Percentiles rank a stretch among this genome's conserved stretches.
phyloP scores from a whole-genome alignment of 1,140 invertebrate genomes.

The Drosophila bocki region DNA sequence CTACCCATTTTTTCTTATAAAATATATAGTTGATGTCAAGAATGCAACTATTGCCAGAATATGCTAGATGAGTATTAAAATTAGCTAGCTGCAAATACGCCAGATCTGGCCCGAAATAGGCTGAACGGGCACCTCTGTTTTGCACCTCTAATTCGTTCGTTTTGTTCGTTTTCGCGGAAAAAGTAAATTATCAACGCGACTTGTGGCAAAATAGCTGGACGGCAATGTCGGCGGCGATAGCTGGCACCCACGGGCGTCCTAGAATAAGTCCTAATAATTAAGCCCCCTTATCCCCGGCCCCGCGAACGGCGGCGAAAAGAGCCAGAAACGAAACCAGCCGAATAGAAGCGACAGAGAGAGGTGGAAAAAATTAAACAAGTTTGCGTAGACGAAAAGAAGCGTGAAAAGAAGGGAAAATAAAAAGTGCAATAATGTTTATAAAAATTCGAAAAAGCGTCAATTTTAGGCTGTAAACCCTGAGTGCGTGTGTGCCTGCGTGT shows the following conservation, averaged over 20 bases:
- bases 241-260: conserved; percentile 26
- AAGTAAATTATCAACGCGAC: conserved; percentile 19
- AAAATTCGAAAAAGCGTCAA: conserved; percentile 45
- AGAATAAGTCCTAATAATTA: conserved; percentile 28
- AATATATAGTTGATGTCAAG: no score
- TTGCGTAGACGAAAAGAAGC: conserved; percentile 58
- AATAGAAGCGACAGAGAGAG: conserved; percentile 28
- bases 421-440: conserved; percentile 51
- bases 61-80: no score
- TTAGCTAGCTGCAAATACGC: no score
- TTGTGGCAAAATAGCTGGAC: conserved; percentile 21
- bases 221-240: conserved; percentile 26
- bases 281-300: conserved; percentile 2
- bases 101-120: no score
- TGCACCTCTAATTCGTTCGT: conserved; percentile 1
- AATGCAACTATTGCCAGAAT: no score
- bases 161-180: conserved; percentile 15
- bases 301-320: conserved; percentile 42
- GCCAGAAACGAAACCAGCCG: conserved; percentile 59
- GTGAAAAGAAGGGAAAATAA: conserved; percentile 50
- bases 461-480: conserved; percentile 51
- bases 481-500: conserved; percentile 41
- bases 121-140: neutral
- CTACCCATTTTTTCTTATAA: no score
- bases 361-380: conserved; percentile 67